Percentiles rank a stretch among this genome's conserved stretches.
Evolutionary conservation across 37 sponge, comb jelly and placozoan genomes (phyloP).

Genomic region (Amphimedon queenslandica): DNA sequence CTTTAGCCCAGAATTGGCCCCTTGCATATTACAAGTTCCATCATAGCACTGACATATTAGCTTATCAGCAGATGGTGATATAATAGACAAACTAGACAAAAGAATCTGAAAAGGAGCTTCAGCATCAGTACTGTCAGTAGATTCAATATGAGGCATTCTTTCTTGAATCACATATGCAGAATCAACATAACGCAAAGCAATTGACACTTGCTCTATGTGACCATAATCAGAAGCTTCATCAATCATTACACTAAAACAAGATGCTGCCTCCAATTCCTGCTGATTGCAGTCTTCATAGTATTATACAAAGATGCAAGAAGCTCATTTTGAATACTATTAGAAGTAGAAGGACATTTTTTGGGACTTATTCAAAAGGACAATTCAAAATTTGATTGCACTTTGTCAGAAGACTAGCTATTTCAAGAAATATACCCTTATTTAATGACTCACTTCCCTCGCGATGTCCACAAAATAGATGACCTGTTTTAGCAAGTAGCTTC

Average conservation of each 20-base stretch:
- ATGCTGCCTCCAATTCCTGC: conserved; percentile 4
- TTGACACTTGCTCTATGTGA: conserved; percentile 19
- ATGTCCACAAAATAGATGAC: conserved; percentile 21
- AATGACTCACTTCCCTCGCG: conserved; percentile 14
- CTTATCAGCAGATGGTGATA: conserved; percentile 9
- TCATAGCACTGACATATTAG: conserved; percentile 23
- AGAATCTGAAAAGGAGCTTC: conserved; percentile 19
- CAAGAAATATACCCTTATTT: conserved; percentile 5
- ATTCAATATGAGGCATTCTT: conserved; percentile 5
- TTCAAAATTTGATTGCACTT: conserved; percentile 6
- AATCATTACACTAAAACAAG: conserved; percentile 26
- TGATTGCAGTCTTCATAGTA: conserved; percentile 2
- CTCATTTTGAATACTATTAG: conserved; percentile 21
- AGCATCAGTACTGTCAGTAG: conserved; percentile 20
- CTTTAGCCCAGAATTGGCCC: conserved; percentile 5
- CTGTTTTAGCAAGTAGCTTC: conserved; percentile 1
- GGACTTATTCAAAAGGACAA: background rate
- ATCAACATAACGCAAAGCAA: conserved; percentile 18
- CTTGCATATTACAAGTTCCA: conserved; percentile 23
- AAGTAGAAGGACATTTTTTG: background rate
- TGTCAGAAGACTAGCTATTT: conserved; percentile 14
- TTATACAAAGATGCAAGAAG: conserved; percentile 10
- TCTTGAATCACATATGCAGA: conserved; percentile 10
- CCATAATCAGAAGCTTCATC: conserved; percentile 21
- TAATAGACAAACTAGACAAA: conserved; percentile 4